Percentiles rank a stretch among this genome's conserved stretches.
Evolutionary conservation across 2,113 vertebrate species (phyloP).

Genomic region (Scytalopus superciliaris): DNA sequence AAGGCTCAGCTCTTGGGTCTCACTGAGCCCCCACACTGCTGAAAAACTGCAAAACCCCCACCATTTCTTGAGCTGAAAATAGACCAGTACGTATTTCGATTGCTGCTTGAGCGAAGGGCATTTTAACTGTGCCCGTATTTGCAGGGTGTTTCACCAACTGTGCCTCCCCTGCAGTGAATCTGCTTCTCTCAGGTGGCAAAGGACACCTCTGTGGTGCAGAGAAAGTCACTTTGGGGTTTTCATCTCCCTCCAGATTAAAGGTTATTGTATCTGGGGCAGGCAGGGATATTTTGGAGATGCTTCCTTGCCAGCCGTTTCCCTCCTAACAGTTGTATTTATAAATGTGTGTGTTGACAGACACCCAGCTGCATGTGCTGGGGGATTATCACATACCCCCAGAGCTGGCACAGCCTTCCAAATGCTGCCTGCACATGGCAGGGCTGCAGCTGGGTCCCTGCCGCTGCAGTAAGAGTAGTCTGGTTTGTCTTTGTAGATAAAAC

Average conservation of each 20-base stretch:
- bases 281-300: neutral
- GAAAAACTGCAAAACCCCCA: neutral
- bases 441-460: rapidly evolving
- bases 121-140: neutral
- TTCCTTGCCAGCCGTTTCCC: neutral
- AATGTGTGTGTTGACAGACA: neutral
- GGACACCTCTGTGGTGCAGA: neutral
- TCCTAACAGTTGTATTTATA: conserved; percentile 38
- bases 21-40: rapidly evolving
- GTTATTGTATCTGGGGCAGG: neutral
- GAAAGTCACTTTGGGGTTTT: neutral
- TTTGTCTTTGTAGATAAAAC: neutral
- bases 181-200: neutral
- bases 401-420: rapidly evolving
- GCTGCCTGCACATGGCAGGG: neutral
- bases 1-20: neutral
- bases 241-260: neutral
- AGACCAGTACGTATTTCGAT: neutral
- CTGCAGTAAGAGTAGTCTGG: neutral
- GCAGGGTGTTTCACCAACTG: neutral
- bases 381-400: neutral
- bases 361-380: neutral
- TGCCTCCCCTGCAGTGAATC: neutral
- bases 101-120: neutral
- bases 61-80: neutral